Evolutionary conservation across 2,113 vertebrate genomes (phyloP).

Genomic region (Empidonax traillii): DNA sequence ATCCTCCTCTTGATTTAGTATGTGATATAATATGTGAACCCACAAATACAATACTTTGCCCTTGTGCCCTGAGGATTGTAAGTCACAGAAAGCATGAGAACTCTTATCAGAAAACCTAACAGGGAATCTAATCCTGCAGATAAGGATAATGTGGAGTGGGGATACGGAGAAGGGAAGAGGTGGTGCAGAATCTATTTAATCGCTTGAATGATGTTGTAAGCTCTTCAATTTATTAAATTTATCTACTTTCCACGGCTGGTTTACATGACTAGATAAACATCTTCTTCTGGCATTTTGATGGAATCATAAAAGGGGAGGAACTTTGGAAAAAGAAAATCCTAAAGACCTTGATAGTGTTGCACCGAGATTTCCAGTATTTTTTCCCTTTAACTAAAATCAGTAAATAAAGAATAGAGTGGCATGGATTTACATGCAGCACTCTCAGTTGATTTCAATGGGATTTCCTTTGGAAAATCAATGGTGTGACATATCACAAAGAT

Average conservation of each 20-base stretch:
- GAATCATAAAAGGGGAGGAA: not conserved
- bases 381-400: not conserved
- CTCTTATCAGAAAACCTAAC: slow-evolving; percentile 25
- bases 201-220: not conserved
- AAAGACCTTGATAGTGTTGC: not conserved
- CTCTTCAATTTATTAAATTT: slow-evolving; percentile 19
- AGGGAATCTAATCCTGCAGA: slow-evolving; percentile 40
- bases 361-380: not conserved
- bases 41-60: not conserved
- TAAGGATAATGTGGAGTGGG: not conserved
- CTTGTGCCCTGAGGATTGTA: not conserved
- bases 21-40: not conserved
- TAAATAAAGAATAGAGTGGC: not conserved
- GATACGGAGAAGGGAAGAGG: not conserved
- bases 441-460: not conserved
- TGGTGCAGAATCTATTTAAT: slow-evolving; percentile 25
- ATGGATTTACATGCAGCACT: not conserved
- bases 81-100: not conserved
- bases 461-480: slow-evolving; percentile 27
- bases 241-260: not conserved
- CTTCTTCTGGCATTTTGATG: slow-evolving; percentile 1
- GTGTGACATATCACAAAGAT: not conserved
- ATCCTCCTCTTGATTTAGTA: not conserved
- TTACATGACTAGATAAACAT: slow-evolving; percentile 36
- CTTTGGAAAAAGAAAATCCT: not conserved